These are phyloP conservation scores for Lepidurus arcticus DNA, from an alignment of 1,140 invertebrate genomes.

Conservation along the genomic window DNA sequence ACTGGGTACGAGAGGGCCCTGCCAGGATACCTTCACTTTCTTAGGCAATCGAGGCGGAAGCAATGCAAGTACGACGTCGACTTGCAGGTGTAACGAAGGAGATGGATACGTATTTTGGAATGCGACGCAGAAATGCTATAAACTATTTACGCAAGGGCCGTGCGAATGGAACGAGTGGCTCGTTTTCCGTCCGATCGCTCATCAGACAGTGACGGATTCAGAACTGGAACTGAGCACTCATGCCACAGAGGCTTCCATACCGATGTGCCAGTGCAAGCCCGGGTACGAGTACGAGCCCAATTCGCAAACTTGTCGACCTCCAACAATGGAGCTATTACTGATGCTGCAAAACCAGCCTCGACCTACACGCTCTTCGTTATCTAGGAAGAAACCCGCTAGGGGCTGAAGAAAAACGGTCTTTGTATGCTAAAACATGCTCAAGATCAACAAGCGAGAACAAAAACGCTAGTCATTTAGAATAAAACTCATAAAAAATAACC, in stretches of 20 bases:
- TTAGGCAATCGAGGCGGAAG: slow-evolving; percentile 22
- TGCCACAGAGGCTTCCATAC: slow-evolving; percentile 40
- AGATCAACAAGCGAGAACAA: too few relatives aligned
- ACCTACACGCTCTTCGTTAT: neutral
- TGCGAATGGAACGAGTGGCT: slow-evolving; percentile 67
- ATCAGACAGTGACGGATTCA: slow-evolving; percentile 40
- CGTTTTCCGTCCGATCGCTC: slow-evolving; percentile 45
- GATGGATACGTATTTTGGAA: slow-evolving; percentile 54
- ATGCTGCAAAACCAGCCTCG: slow-evolving; percentile 25
- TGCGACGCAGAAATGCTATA: slow-evolving; percentile 59
- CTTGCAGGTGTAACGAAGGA: slow-evolving; percentile 49
- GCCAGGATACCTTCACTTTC: slow-evolving; percentile 25
- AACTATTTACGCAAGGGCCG: slow-evolving; percentile 64
- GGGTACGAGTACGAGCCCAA: slow-evolving; percentile 47
- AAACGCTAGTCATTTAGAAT: too few relatives aligned
- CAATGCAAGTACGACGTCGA: slow-evolving; percentile 31
- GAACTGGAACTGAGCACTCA: slow-evolving; percentile 41
- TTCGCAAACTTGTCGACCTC: slow-evolving; percentile 28
- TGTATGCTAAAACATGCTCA: neutral
- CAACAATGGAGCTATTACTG: slow-evolving; percentile 29
- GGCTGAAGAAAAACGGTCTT: neutral
- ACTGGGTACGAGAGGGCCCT: slow-evolving; percentile 34
- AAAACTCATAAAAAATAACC: neutral
- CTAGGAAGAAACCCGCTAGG: neutral
- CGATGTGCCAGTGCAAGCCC: slow-evolving; percentile 63